Evolutionary conservation across 1,140 invertebrate species (phyloP), one percentile per base, ranked within the genome.

Genomic region (Trissolcus basalis): DNA sequence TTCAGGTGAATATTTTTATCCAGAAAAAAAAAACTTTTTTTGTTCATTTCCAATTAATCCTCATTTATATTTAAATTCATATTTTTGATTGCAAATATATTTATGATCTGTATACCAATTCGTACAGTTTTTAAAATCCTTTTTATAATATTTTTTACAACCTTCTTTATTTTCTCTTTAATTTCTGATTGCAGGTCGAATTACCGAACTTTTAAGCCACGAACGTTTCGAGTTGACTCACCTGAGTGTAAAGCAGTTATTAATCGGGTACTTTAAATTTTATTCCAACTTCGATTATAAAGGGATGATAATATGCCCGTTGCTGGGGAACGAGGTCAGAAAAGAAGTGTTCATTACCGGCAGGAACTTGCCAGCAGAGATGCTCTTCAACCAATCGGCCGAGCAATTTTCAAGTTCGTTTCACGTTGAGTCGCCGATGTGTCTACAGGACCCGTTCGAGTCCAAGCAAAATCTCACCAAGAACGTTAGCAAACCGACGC

Each of bases 381-480:
- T 79, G 72, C 13, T 73, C 9, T 69, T 72, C 49, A 79, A 79
- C n/a, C 14, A 53, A 0, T 47, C 58, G 6, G 45, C 65, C 10
- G 51, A 73, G 35, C 41, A 41, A 11, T 54, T 64, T 54, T 47
- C 58, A 35, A 49, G 70, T 36, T 58, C 49, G 15, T 61, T 90
- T 9, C 77, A 79, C 10, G 59, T 85, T 11, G 80, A 81, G 14
- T 83, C 83, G 0, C 47, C 85, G 2, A 74, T 89, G 39, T 90
- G 87, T 65, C 79, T 90, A 10, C 89, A 90, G 78, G 90, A 91
- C 67, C 89, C 90, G 0, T 85, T 90, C 50, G 87, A 90, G 48
- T 85, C 87, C 33, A 80, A 84, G 43, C 86, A 86, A 61, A 91
- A 91, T 68, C 81, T 90, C 8, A 86, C 89, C 0, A 85, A 84